A percentile compares a stretch with the other conserved stretches of the same genome.
These are phyloP conservation scores for Netelia melanura DNA, from an alignment of 2,888 invertebrate species.

Conservation along the genomic window DNA sequence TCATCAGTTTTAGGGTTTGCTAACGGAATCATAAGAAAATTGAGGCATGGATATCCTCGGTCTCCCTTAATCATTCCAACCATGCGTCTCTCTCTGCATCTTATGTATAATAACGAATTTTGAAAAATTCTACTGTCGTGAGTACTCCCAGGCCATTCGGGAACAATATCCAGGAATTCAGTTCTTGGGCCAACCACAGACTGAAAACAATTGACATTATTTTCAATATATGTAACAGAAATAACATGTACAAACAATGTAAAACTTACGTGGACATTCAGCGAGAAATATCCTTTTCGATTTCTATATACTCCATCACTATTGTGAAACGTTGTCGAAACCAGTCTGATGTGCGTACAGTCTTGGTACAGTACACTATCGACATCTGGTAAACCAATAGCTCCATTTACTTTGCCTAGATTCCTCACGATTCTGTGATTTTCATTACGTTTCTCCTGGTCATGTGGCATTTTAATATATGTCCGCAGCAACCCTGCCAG, in stretches of 20 bases:
- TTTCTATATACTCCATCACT: conserved; percentile 65
- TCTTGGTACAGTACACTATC: conserved; percentile 67
- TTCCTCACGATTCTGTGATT: conserved; percentile 54
- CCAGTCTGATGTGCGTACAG: conserved; percentile 65
- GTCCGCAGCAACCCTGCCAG: conserved; percentile 58
- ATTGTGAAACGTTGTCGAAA: conserved; percentile 57
- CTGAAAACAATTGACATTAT: conserved; percentile 35
- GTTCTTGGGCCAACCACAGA: conserved; percentile 65
- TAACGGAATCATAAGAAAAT: conserved; percentile 58
- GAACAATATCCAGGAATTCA: conserved; percentile 67
- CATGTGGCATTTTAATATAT: conserved; percentile 61
- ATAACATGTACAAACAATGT: conserved; percentile 18
- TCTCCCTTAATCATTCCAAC: conserved; percentile 63
- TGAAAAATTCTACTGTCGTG: conserved; percentile 68
- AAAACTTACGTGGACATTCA: conserved; percentile 69
- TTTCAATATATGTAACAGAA: conserved; percentile 24
- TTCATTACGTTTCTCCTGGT: conserved; percentile 39
- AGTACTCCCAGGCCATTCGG: conserved; percentile 60
- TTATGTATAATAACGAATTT: conserved; percentile 48
- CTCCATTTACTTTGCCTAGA: conserved; percentile 60
- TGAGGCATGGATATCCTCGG: conserved; percentile 61
- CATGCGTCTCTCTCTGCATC: conserved; percentile 37
- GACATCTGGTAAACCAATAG: conserved; percentile 63
- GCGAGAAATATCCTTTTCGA: conserved; percentile 69
- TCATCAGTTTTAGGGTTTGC: conserved; percentile 58